phyloP scores from a whole-genome alignment of 2,797 vertebrate genomes.

The Sibirionetta formosa region DNA sequence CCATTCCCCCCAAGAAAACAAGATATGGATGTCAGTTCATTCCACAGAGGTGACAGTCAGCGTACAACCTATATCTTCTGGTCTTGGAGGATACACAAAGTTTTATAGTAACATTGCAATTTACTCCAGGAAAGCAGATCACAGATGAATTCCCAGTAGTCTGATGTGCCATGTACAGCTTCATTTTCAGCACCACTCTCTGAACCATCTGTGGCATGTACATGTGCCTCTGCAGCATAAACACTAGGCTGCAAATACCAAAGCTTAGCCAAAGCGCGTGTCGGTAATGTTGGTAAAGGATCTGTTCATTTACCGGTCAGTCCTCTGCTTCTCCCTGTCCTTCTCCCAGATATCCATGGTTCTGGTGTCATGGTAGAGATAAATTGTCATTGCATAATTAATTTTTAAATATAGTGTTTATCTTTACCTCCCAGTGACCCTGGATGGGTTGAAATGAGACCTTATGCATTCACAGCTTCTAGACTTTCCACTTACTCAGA shows the following conservation, averaged over 20 bases:
- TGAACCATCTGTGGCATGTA: neutral
- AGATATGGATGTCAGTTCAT: neutral
- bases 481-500: neutral
- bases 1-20: neutral
- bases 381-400: neutral
- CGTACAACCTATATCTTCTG: neutral
- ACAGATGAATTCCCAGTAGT: neutral
- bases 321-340: neutral
- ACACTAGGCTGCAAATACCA: neutral
- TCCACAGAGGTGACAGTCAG: neutral
- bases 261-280: neutral
- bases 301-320: neutral
- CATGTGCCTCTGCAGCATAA: neutral
- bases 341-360: neutral
- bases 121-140: neutral
- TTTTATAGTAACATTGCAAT: neutral
- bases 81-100: neutral
- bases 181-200: neutral
- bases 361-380: neutral
- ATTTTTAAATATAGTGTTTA: neutral
- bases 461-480: neutral
- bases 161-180: fast-evolving
- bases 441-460: neutral
- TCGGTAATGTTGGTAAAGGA: neutral
- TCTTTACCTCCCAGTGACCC: neutral